Evolutionary conservation across 2,113 vertebrate genomes (phyloP), one percentile per base, ranked within the genome.

Genomic region (Rattus rattus): DNA sequence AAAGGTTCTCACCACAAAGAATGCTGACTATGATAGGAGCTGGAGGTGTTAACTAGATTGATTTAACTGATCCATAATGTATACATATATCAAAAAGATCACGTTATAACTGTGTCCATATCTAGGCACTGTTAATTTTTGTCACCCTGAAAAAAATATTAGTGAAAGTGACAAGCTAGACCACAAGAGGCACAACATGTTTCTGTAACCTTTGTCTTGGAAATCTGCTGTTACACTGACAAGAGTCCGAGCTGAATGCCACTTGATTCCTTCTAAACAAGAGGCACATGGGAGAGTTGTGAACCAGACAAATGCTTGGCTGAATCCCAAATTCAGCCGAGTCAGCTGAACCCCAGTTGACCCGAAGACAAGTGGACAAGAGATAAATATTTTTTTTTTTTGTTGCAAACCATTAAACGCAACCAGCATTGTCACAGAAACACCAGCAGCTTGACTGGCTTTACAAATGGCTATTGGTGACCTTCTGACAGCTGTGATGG

Each of bases 341-440:
- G 56, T 83, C 24, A 86, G 67, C 30, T 84, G 59, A 96, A 69
- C 73, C 24, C 39, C 39, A 39, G 52, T 49, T 86, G 84, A 86
- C 63, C 81, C 72, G n/a, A 49, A 88, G 43, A 83, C 28, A 72
- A 30, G 30, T 77, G 20, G 63, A 59, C 6, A 72, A 91, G 20
- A 77, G 92, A 91, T 76, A 79, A 47, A 80, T 67, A 54, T 30
- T 86, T 30, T 88, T 89, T 90, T 92, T 30, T 88, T 85, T 90
- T 92, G 19, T 65, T 91, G 19, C 39, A 83, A 91, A 86, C 43
- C 17, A 30, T 13, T 77, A 76, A 73, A 67, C 28, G 47, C 61
- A 56, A 8, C n/a, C n/a, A 67, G 33, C 20, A n/a, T 47, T 54
- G 70, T 61, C 63, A 33, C 52, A 16, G 52, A 85, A 69, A 85